These are phyloP conservation scores for Threskiornis aethiopicus DNA, from an alignment of 2,797 vertebrate species.

Conservation along the genomic window DNA sequence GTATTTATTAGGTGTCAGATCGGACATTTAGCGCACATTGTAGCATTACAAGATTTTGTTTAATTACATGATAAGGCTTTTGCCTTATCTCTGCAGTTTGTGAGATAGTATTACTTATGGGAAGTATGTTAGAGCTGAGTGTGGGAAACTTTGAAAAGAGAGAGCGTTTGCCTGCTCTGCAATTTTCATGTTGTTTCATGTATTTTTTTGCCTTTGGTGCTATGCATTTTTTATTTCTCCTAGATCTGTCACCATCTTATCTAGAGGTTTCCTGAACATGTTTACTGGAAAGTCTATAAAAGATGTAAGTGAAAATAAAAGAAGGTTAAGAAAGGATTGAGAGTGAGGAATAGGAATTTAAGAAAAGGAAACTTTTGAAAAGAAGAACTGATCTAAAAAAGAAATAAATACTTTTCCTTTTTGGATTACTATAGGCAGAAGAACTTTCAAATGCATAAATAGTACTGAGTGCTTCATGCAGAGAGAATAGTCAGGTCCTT, in stretches of 20 bases:
- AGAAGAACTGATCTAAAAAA: background rate
- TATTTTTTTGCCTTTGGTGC: background rate
- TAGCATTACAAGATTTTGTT: background rate
- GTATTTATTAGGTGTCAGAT: slow-evolving; percentile 11
- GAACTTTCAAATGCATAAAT: background rate
- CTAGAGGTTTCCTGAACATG: slow-evolving; percentile 1
- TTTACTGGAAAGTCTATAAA: background rate
- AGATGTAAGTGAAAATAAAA: background rate
- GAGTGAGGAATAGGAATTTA: background rate
- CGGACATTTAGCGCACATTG: background rate
- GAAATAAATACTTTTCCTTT: background rate
- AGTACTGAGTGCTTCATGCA: background rate
- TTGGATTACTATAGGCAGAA: background rate
- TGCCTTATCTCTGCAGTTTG: background rate
- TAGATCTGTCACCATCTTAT: slow-evolving; percentile 4
- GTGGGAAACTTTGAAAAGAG: background rate
- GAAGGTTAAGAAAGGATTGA: background rate
- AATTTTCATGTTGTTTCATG: background rate
- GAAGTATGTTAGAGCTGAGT: background rate
- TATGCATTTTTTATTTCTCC: slow-evolving; percentile 14
- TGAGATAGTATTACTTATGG: background rate
- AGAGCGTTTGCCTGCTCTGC: background rate
- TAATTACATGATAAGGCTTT: slow-evolving; percentile 15
- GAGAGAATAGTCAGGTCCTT: background rate
- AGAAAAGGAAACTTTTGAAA: background rate